phyloP scores from a whole-genome alignment of 2,888 invertebrate genomes.

The Agonum fuliginosum region DNA sequence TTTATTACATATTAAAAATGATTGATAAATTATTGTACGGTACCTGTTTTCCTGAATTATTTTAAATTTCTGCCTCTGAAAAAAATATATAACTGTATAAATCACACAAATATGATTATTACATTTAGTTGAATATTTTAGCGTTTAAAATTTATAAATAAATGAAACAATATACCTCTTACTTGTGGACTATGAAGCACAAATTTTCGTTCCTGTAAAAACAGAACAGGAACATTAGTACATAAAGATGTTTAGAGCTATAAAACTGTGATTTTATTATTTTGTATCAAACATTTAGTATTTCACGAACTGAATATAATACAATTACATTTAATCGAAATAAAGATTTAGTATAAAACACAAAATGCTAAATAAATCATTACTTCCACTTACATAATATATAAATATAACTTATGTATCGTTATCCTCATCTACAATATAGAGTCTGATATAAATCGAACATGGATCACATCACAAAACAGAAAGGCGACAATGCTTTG shows the following conservation, averaged over 20 bases:
- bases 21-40: too few species aligned
- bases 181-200: too few species aligned
- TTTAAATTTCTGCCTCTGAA: too few species aligned
- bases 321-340: conserved; percentile 49
- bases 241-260: conserved; percentile 62
- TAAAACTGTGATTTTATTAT: conserved; percentile 65
- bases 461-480: conserved; percentile 46
- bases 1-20: too few species aligned
- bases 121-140: too few species aligned
- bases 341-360: conserved; percentile 55
- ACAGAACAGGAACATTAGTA: neutral
- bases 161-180: too few species aligned
- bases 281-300: conserved; percentile 65
- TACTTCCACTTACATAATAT: conserved; percentile 55
- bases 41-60: too few species aligned
- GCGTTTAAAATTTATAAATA: too few species aligned
- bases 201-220: too few species aligned
- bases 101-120: too few species aligned
- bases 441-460: conserved; percentile 46
- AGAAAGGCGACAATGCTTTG: conserved; percentile 20
- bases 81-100: too few species aligned
- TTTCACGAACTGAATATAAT: conserved; percentile 62
- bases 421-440: conserved; percentile 48
- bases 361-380: conserved; percentile 53
- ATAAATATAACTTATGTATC: conserved; percentile 50